Base-by-base conservation (phyloP, 2,888 invertebrate genomes). In the Plutella xylostella region DNA sequence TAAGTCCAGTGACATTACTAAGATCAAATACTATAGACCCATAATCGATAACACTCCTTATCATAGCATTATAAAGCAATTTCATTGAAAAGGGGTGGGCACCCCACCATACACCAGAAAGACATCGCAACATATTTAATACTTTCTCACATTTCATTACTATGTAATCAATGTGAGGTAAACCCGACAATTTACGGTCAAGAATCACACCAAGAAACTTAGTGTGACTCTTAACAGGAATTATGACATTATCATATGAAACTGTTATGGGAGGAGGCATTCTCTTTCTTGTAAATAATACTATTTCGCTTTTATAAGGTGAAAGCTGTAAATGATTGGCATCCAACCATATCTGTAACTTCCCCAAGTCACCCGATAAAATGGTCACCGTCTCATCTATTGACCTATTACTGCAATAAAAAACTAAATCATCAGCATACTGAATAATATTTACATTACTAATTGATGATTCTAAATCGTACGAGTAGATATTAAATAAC, bases 371-470 rank as follows among this genome's bases (percentile, higher is more conserved):
- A 42, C 0, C 11, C 0, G 7, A 25, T 19, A 5, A 51, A 34
- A 37, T 45, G 46, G 3, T 37, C 2, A 19, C 30, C 7, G 28
- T 15, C 11, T 18, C 28, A 11, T 7, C 9, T 11, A 28, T 28
- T 12, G 21, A 41, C 9, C 4, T 17, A 6, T 6, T 18, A 4
- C 41, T 15, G 0, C 42, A 12, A 18, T 55, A 58, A 0, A 56
- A 28, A 2, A 45, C 47, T 5, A 56, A 9, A 31, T 57, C 57
- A 49, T 57, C 57, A 1, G 57, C 59, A 45, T 57, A 57, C 39
- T 57, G 57, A 5, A 59, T 30, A 1, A 57, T n/a, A 25, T 2
- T 51, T n/a, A 21, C 51, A 50, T 18, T 39, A 42, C 4, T 28
- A 15, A 7, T 41, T 39, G 1, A 53, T 4, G 7, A 1, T 1